Evolutionary conservation across 2,113 vertebrate species (phyloP).

Genomic region (Anoura caudifer): DNA sequence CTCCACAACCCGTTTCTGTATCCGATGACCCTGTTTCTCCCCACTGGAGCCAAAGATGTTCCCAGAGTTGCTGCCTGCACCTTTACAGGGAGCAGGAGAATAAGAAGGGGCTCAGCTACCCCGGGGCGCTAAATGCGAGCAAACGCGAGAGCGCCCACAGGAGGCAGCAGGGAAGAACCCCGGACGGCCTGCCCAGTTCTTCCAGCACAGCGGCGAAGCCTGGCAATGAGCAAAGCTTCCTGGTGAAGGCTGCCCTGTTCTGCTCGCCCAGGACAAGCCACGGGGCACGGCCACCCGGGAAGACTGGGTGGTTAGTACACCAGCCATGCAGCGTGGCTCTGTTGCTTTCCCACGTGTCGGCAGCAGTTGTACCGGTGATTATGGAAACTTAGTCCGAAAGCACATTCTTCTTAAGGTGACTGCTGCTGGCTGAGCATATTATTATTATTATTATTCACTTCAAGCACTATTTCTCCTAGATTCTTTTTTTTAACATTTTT

Average conservation of each 20-base stretch:
- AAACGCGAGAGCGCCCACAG: no score
- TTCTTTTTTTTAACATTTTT: no score
- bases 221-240: neutral
- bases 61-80: neutral
- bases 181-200: accelerated
- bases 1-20: neutral
- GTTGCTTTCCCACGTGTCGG: neutral
- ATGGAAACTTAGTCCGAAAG: neutral
- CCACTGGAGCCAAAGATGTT: neutral
- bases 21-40: neutral
- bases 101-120: neutral
- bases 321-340: neutral
- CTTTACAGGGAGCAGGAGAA: neutral
- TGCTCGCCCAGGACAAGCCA: accelerated
- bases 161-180: no score
- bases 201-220: neutral
- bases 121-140: neutral
- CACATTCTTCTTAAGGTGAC: neutral
- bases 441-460: neutral
- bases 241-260: neutral
- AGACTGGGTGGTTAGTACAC: neutral
- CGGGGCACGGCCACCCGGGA: neutral
- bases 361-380: neutral
- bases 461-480: neutral
- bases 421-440: neutral